Conservation (phyloP, 2,797 vertebrate species). For the Melanotaenia trifasciata region DNA sequence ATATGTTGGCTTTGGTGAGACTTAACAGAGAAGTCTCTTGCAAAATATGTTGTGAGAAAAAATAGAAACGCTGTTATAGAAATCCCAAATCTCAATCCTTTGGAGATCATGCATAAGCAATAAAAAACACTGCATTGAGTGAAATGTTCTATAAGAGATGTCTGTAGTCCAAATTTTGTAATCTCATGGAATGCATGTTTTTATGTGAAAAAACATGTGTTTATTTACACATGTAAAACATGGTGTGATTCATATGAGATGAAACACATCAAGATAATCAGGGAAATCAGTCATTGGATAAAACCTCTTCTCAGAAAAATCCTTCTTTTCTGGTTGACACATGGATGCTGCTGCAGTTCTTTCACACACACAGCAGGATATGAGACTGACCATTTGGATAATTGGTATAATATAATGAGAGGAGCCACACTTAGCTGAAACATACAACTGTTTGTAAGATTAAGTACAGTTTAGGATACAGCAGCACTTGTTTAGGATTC, state of each 20-base stretch:
- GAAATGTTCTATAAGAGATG: constrained; percentile 10
- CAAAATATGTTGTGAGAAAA: not conserved
- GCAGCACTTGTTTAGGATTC: constrained; percentile 60
- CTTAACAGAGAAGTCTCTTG: not conserved
- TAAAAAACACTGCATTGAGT: not conserved
- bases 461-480: constrained; percentile 19
- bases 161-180: constrained; percentile 32
- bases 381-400: constrained; percentile 14
- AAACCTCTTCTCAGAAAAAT: constrained; percentile 23
- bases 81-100: constrained; percentile 8
- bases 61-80: no score
- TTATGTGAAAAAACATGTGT: not conserved
- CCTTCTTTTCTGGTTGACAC: constrained; percentile 45
- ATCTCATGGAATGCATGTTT: constrained; percentile 9
- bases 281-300: constrained; percentile 26
- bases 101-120: not conserved
- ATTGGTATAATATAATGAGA: not conserved
- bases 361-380: constrained; percentile 12
- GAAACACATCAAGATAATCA: constrained; percentile 22
- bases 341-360: constrained; percentile 32
- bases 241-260: no score
- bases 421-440: constrained; percentile 6
- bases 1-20: not conserved
- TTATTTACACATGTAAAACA: no score
- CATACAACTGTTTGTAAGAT: constrained; percentile 20